Percentiles rank a stretch among this genome's conserved stretches.
These are phyloP conservation scores for Xestoiulus laeticollis DNA, from an alignment of 2,888 invertebrate genomes.

Conservation along the genomic window DNA sequence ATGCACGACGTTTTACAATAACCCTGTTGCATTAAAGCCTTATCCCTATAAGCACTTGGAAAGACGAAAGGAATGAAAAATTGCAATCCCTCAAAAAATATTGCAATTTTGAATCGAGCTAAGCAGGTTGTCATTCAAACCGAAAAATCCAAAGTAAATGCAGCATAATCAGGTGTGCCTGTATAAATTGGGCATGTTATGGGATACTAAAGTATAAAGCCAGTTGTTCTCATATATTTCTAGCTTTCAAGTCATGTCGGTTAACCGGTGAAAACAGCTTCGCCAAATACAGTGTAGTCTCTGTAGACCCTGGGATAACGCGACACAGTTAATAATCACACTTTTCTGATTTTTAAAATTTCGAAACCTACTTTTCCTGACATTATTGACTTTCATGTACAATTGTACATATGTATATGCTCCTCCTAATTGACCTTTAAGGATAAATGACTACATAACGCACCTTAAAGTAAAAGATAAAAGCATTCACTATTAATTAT, in stretches of 20 bases:
- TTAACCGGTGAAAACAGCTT: too few relatives aligned
- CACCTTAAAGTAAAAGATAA: neutral
- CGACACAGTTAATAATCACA: too few relatives aligned
- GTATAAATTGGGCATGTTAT: neutral
- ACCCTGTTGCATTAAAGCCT: slow-evolving; percentile 3
- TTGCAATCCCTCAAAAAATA: slow-evolving; percentile 6
- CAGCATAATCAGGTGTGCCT: neutral
- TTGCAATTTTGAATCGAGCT: slow-evolving; percentile 24
- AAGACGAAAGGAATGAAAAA: slow-evolving; percentile 35
- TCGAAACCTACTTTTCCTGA: too few relatives aligned
- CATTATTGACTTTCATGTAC: neutral
- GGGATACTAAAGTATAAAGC: too few relatives aligned
- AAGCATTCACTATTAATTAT: neutral
- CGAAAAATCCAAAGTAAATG: neutral
- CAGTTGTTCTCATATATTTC: too few relatives aligned
- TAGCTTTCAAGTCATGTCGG: too few relatives aligned
- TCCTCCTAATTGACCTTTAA: neutral
- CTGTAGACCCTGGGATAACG: too few relatives aligned
- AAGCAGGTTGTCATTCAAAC: slow-evolving; percentile 20
- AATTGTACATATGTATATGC: too few relatives aligned
- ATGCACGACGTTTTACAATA: neutral
- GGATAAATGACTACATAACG: neutral
- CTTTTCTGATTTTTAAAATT: neutral
- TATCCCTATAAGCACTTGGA: slow-evolving; percentile 5
- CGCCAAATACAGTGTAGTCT: too few relatives aligned